These are phyloP conservation scores for Microcaecilia unicolor DNA, from an alignment of 2,797 vertebrate genomes.

Conservation along the genomic window DNA sequence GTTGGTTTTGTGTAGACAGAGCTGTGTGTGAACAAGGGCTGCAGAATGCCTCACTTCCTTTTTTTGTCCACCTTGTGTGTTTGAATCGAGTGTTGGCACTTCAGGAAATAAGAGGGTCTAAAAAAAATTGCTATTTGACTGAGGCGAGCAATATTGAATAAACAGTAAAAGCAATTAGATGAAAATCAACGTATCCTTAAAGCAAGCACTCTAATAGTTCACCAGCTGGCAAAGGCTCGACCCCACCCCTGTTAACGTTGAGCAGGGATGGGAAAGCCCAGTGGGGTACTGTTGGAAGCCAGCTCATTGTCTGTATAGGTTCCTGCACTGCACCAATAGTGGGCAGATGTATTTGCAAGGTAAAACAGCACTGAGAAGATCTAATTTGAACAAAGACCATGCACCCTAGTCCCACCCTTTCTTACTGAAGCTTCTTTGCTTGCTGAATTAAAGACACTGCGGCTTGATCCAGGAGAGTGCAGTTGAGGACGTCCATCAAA, in stretches of 20 bases:
- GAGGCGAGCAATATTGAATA: constrained; percentile 21
- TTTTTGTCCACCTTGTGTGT: too few relatives aligned
- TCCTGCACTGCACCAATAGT: too few relatives aligned
- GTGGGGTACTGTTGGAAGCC: constrained; percentile 56
- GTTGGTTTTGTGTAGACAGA: too few relatives aligned
- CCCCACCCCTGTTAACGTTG: constrained; percentile 60
- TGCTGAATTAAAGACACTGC: too few relatives aligned
- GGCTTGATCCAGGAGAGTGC: too few relatives aligned
- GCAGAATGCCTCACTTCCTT: too few relatives aligned
- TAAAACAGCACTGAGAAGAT: too few relatives aligned
- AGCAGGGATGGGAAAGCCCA: constrained; percentile 38
- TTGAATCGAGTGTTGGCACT: too few relatives aligned
- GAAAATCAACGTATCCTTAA: constrained; percentile 4
- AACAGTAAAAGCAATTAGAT: constrained; percentile 22
- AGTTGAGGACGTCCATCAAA: too few relatives aligned
- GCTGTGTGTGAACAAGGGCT: too few relatives aligned
- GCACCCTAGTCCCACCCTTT: constrained; percentile 15
- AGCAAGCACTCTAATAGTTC: constrained; percentile 41
- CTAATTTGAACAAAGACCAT: constrained; percentile 5
- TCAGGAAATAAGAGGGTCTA: background rate
- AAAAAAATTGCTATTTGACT: constrained; percentile 2
- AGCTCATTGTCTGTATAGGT: constrained; percentile 9
- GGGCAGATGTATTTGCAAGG: too few relatives aligned
- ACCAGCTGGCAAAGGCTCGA: constrained; percentile 49
- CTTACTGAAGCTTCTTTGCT: too few relatives aligned